These are phyloP conservation scores for Mionectes olivaceus DNA, from an alignment of 2,797 vertebrate species.

Conservation along the genomic window DNA sequence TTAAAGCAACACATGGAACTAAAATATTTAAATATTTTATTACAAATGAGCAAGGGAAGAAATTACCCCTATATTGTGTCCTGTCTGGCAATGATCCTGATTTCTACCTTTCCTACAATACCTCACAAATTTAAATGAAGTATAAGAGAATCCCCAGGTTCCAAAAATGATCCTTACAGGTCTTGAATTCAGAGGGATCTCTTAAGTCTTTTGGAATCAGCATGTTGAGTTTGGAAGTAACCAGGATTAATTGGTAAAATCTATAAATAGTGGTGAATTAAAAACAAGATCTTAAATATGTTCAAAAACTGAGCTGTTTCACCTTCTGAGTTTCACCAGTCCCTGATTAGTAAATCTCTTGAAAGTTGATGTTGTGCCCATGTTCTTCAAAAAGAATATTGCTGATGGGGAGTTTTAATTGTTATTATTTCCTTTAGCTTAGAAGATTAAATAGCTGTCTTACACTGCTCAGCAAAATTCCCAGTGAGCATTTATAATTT, in stretches of 20 bases:
- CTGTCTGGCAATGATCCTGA: background rate
- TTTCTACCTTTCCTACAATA: background rate
- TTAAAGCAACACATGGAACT: background rate
- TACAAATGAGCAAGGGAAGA: background rate
- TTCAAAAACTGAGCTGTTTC: background rate
- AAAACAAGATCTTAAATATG: background rate
- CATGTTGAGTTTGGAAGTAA: background rate
- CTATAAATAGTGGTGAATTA: background rate
- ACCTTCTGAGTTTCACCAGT: background rate
- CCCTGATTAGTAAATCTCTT: background rate
- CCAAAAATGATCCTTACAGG: background rate
- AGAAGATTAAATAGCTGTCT: background rate
- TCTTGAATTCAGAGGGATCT: background rate
- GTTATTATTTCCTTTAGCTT: background rate
- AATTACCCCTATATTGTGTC: background rate
- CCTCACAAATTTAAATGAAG: background rate
- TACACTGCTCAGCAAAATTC: background rate
- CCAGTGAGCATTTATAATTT: background rate
- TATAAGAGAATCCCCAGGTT: background rate
- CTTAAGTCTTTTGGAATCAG: background rate
- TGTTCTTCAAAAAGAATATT: background rate
- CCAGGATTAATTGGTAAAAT: background rate
- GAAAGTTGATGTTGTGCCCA: background rate
- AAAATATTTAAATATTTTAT: background rate
- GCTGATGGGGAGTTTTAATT: background rate